phyloP scores from a whole-genome alignment of 2,113 vertebrate species.

The Hypanus sabinus region DNA sequence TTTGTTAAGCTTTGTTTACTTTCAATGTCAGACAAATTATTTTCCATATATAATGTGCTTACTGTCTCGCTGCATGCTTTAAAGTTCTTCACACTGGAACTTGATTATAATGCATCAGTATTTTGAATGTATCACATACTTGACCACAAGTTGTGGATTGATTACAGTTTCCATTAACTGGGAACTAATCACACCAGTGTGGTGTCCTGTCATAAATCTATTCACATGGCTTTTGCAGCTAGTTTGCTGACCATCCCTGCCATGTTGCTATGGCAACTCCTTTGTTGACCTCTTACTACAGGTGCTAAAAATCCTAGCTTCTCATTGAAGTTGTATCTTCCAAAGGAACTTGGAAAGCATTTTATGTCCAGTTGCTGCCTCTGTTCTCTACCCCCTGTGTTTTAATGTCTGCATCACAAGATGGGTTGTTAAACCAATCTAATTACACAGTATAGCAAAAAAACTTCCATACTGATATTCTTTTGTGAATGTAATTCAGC shows the following conservation, averaged over 20 bases:
- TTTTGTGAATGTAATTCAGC: neutral
- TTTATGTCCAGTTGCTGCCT: slow-evolving; percentile 27
- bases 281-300: slow-evolving; percentile 45
- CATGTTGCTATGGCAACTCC: slow-evolving; percentile 53
- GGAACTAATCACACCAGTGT: slow-evolving; percentile 36
- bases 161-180: slow-evolving; percentile 33
- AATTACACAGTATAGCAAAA: neutral
- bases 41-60: neutral
- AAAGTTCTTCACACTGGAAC: neutral
- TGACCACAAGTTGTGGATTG: slow-evolving; percentile 17
- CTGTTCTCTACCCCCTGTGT: slow-evolving; percentile 29
- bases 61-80: neutral
- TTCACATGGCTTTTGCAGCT: slow-evolving; percentile 42
- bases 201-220: slow-evolving; percentile 48
- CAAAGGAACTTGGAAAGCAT: slow-evolving; percentile 23
- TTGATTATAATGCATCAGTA: neutral
- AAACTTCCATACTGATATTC: neutral
- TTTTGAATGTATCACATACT: neutral
- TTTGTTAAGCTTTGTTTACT: neutral
- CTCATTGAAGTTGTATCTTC: slow-evolving; percentile 23
- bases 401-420: slow-evolving; percentile 26
- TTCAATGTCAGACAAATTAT: neutral
- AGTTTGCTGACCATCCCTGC: slow-evolving; percentile 41
- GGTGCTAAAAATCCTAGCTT: slow-evolving; percentile 47
- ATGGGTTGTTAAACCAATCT: neutral